Base-by-base conservation (phyloP, 2,113 vertebrate genomes). In the Onychostruthus taczanowskii region DNA sequence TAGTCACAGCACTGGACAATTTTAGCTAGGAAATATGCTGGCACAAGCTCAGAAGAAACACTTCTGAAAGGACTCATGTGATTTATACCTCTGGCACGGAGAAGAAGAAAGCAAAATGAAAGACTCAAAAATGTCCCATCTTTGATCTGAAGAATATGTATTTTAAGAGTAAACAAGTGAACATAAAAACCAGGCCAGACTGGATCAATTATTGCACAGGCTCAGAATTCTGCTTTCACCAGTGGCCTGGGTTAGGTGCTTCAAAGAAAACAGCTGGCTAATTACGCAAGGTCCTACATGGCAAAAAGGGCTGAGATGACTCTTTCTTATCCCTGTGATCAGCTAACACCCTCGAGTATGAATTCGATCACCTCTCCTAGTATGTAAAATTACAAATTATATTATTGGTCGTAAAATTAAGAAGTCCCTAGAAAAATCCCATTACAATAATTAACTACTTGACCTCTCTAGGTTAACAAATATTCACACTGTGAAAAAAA, bases 261-360 rank as follows among this genome's bases (percentile, higher is more conserved):
- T 88, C 72, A 90, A 84, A 95, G 82, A 83, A 95, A 95, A 84
- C 79, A 94, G 85, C 75, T 94, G 87, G 63, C 43, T 94, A 94
- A 93, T 95, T 94, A 88, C 4, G 4, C 10, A 2, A 63, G 21
- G 52, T 88, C 69, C 75, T 80, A 49, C 39, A 41, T 35, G 61
- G 85, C 44, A 50, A 83, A 93, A 93, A 91, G 33, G 70, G 58
- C 89, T 77, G 90, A 85, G 84, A 88, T 43, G 35, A 75, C 44
- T 78, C 59, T 87, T 93, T 90, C 85, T 74, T 90, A 68, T 67
- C 64, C 50, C 85, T 86, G 33, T 84, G 87, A 95, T 95, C 92
- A 92, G 56, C 85, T 86, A 90, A 86, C 84, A 94, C 43, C 46
- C 64, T 61, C 10, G 5, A 95, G 43, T 74, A 86, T 61, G 72